A percentile compares a stretch with the other conserved stretches of the same genome.
Evolutionary conservation across 2,113 vertebrate species (phyloP).

Genomic region (Aix galericulata): DNA sequence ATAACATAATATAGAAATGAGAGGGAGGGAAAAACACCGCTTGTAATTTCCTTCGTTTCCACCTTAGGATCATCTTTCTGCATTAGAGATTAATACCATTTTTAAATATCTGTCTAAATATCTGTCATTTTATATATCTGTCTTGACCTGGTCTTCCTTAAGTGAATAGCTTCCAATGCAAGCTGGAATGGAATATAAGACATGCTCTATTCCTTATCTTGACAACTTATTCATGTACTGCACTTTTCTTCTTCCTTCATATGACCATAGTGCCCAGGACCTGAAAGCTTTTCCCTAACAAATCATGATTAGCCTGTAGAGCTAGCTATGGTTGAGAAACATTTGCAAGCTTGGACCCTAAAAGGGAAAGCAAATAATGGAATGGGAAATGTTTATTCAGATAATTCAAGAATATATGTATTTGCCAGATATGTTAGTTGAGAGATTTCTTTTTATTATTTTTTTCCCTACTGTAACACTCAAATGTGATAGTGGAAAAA

Average conservation of each 20-base stretch:
- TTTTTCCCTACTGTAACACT: neutral
- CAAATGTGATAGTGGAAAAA: conserved; percentile 5
- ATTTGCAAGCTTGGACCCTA: neutral
- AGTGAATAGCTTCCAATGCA: neutral
- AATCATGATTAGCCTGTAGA: neutral
- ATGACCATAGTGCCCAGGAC: neutral
- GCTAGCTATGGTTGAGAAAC: neutral
- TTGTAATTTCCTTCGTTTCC: neutral
- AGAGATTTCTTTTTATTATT: neutral
- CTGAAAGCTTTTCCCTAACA: neutral
- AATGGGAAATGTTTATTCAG: neutral
- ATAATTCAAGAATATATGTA: neutral
- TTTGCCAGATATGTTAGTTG: neutral
- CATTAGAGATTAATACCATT: neutral
- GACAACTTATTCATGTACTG: neutral
- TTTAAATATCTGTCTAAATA: neutral
- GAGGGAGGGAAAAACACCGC: neutral
- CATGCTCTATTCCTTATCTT: neutral
- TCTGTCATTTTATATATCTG: neutral
- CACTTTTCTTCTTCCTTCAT: neutral
- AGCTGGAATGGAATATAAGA: neutral
- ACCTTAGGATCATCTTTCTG: neutral
- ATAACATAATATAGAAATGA: neutral
- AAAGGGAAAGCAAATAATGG: conserved; percentile 2
- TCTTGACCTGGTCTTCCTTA: neutral